Base-by-base conservation (phyloP, 2,113 vertebrate genomes). In the Callospermophilus lateralis region DNA sequence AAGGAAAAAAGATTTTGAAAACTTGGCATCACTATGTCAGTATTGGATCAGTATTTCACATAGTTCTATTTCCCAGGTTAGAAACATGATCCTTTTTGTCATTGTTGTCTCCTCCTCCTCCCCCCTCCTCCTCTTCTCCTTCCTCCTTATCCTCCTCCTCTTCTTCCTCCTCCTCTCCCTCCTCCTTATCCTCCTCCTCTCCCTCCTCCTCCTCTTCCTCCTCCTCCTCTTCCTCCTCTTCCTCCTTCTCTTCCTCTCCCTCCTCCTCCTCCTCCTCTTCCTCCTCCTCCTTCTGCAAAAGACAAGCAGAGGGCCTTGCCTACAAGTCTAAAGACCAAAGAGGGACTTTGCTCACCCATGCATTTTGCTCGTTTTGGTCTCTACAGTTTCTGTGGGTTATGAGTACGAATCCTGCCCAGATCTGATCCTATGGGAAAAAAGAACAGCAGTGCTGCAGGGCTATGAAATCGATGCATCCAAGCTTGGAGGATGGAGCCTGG, bases 371-470 rank as follows among this genome's bases (percentile, higher is more conserved):
- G 37, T 95, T 15, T 70, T 79, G 30, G 91, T 78, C 0, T 93
- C 96, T 39, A 0, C 90, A 99, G 99, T 99, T 81, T 99, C 99
- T 0, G 99, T 99, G 93, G 99, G 99, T 72, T 99, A 99, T 85
- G 99, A 99, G 95, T 99, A 99, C 32, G 99, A 99, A 98, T 99
- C 99, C 17, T 99, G 99, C 98, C 99, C 99, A 16, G 99, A 99
- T 92, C 98, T 99, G 87, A 99, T 99, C 97, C 99, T 99, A 12
- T 99, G 99, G 99, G 99, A 99, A 98, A 99, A 99, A 98, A 99
- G 99, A 97, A 99, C 99, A 0, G 99, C 99, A 7, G 97, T 99
- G 81, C 98, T 99, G 15, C 99, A 99, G 97, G 99, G 99, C 86
- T 99, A 99, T 53, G 99, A 99, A 98, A 99, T 99, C 0, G 99